These are phyloP conservation scores for Atherix ibis DNA, from an alignment of 2,888 invertebrate genomes.

Conservation along the genomic window DNA sequence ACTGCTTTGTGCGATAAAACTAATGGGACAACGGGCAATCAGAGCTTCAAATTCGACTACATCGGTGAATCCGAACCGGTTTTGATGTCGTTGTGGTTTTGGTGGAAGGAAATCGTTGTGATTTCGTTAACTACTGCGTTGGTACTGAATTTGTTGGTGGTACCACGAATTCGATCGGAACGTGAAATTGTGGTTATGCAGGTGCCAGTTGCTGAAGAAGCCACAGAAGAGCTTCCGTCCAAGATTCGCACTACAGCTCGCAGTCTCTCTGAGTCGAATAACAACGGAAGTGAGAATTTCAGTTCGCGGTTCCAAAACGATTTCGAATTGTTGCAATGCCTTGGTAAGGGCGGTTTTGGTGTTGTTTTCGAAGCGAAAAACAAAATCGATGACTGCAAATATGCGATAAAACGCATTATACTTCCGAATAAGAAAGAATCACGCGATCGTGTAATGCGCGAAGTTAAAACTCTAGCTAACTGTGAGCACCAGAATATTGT, in stretches of 20 bases:
- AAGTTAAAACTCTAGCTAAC: slow-evolving; percentile 87
- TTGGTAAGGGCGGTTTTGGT: slow-evolving; percentile 89
- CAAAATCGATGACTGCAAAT: slow-evolving; percentile 83
- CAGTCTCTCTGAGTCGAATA: slow-evolving; percentile 23
- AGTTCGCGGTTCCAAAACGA: slow-evolving; percentile 62
- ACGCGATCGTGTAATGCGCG: slow-evolving; percentile 77
- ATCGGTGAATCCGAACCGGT: slow-evolving; percentile 51
- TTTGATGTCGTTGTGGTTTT: slow-evolving; percentile 60
- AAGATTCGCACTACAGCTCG: slow-evolving; percentile 12
- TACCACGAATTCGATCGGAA: slow-evolving; percentile 30
- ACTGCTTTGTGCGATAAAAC: slow-evolving; percentile 30
- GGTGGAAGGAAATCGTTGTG: slow-evolving; percentile 69
- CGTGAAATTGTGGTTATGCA: slow-evolving; percentile 29
- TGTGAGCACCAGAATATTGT: slow-evolving; percentile 92
- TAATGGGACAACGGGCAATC: background rate
- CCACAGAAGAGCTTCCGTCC: slow-evolving; percentile 24
- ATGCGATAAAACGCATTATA: slow-evolving; percentile 89
- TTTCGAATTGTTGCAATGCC: slow-evolving; percentile 63
- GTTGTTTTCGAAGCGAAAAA: slow-evolving; percentile 91
- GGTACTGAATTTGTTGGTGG: slow-evolving; percentile 48
- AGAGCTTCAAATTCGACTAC: slow-evolving; percentile 13
- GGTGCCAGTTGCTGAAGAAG: slow-evolving; percentile 28
- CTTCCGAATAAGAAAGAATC: slow-evolving; percentile 70
- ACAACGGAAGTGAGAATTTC: slow-evolving; percentile 22
- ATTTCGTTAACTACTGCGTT: slow-evolving; percentile 60